Evolutionary conservation across 2,888 invertebrate genomes (phyloP), one percentile per base, ranked within the genome.

Genomic region (Nomada goodeniana): DNA sequence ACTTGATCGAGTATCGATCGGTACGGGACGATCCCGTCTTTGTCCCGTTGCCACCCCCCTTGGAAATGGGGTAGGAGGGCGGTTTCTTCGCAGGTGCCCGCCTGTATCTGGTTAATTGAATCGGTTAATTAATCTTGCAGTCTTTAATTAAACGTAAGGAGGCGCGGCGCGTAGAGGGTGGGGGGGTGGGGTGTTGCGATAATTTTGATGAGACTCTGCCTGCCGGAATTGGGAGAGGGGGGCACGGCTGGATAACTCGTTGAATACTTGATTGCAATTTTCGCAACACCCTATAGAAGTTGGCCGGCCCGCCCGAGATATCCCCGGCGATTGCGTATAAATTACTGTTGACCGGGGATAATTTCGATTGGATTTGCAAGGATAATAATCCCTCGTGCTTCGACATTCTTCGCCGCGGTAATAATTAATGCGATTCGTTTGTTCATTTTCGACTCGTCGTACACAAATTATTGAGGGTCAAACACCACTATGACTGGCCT

Each of bases 141-240:
- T 65, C 73, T 73, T 73, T 73, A 73, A 73, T 73, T 73, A 73
- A 73, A 73, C 73, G 73, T 47, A 64, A 73, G 64, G 64, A 26
- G 20, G 20, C 64, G 53, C 55, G 44, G 55, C 26, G 11, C n/a
- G 29, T 29, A 15, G 55, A n/a, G 23, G 26, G 26, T 23, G 26
- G 26, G 2, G 26, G 26, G 1, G 26, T 1, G 29, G 36, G 60
- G 29, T 36, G 36, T 9, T 36, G 47, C 44, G 73, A 65, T 73
- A 64, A 57, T 73, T 73, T 47, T 73, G 47, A 73, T 65, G 73
- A 65, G 73, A 73, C 55, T 57, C 64, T 11, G 13, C 55, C 20
- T 20, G 47, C 29, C n/a, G 70, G 70, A 70, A 60, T 47, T 47
- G 23, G 63, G 53, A 52, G 44, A n/a, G 36, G 44, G 15, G 63